These are phyloP conservation scores for chimpanzee (Pan troglodytes) DNA, from an alignment of 2,113 vertebrate genomes.

Conservation along the genomic window NHGRI_mPanTro3-v2.1_pri NC_072413.2:20293001-20293500, in stretches of 20 bases:
- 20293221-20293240: not conserved
- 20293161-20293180: not conserved
- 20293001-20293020: not conserved
- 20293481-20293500: not conserved
- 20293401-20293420: not conserved
- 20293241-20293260: not conserved
- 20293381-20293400: not conserved
- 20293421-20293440: not conserved
- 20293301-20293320: not conserved
- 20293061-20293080: not conserved
- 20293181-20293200: not conserved
- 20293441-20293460: not conserved
- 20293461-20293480: not conserved
- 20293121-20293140: not conserved
- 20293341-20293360: not conserved
- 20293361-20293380: not conserved
- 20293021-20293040: not conserved
- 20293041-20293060: not conserved
- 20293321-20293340: not conserved
- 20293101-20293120: not conserved
- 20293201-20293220: not conserved
- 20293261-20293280: not conserved
- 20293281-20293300: not conserved
- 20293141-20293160: not conserved
- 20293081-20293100: not conserved